Conservation (phyloP, 2,888 invertebrate species). For the Melanargia galathea region DNA sequence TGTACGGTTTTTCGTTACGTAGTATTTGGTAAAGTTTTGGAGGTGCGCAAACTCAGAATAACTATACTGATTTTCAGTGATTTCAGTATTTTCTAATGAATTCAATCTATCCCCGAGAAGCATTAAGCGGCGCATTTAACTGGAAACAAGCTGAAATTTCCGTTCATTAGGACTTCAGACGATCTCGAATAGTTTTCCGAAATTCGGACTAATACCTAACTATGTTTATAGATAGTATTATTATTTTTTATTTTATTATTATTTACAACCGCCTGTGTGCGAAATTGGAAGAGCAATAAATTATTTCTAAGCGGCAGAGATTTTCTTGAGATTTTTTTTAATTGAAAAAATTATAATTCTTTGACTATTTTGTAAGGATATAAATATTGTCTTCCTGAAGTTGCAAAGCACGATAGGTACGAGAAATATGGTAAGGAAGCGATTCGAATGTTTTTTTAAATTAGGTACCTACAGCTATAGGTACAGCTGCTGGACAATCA, state of each 20-base stretch:
- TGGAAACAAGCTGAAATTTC: constrained; percentile 18
- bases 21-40: too few species aligned
- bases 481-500: too few species aligned
- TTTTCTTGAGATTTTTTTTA: too few species aligned
- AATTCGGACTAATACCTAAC: neutral
- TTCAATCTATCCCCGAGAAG: too few species aligned
- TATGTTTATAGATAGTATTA: neutral
- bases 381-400: neutral
- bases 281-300: neutral
- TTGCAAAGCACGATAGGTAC: neutral
- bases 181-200: constrained; percentile 1
- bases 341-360: too few species aligned
- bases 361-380: neutral
- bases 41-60: too few species aligned
- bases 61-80: too few species aligned
- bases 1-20: too few species aligned
- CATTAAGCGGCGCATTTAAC: neutral
- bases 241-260: too few species aligned
- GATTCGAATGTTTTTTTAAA: neutral
- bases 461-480: too few species aligned
- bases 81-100: too few species aligned
- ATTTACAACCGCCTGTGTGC: neutral
- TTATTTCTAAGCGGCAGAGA: constrained; percentile 5
- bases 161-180: neutral
- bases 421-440: neutral